Conservation (phyloP, 1,140 invertebrate genomes). For the Aplysia californica region DNA sequence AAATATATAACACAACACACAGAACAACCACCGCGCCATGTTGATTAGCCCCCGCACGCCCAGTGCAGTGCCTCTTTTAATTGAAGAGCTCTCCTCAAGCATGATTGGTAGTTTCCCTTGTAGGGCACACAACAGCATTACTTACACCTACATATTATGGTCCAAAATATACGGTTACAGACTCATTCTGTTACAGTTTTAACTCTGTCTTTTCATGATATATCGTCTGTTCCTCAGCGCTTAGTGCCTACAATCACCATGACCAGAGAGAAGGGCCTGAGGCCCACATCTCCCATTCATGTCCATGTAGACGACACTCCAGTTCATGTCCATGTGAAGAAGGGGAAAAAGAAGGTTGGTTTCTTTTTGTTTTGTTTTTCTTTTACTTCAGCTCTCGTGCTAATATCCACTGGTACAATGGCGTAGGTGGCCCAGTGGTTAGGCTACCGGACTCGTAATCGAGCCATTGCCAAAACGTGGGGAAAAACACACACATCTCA, state of each 20-base stretch:
- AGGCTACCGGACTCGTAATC: too few relatives aligned
- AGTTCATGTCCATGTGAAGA: constrained; percentile 65
- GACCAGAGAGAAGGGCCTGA: constrained; percentile 49
- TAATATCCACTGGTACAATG: too few relatives aligned
- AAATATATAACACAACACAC: too few relatives aligned
- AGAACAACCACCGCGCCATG: too few relatives aligned
- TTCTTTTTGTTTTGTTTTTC: not conserved
- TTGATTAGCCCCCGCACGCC: too few relatives aligned
- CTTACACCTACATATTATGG: not conserved
- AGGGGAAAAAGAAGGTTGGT: constrained; percentile 53
- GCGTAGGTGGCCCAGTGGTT: too few relatives aligned
- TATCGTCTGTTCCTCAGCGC: not conserved
- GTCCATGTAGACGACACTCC: constrained; percentile 65
- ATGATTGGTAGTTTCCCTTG: not conserved
- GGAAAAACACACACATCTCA: too few relatives aligned
- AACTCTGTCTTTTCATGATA: not conserved
- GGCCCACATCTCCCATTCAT: constrained; percentile 63
- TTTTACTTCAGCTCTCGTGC: too few relatives aligned
- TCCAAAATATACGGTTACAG: not conserved
- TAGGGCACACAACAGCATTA: not conserved
- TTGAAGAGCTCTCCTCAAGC: not conserved
- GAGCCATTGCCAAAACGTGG: too few relatives aligned
- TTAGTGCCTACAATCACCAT: constrained; percentile 30
- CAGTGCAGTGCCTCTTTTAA: too few relatives aligned
- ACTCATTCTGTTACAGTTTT: not conserved